Percentiles rank a stretch among this genome's conserved stretches.
Evolutionary conservation across 2,888 invertebrate genomes (phyloP).

Genomic region (Heliconius sara): DNA sequence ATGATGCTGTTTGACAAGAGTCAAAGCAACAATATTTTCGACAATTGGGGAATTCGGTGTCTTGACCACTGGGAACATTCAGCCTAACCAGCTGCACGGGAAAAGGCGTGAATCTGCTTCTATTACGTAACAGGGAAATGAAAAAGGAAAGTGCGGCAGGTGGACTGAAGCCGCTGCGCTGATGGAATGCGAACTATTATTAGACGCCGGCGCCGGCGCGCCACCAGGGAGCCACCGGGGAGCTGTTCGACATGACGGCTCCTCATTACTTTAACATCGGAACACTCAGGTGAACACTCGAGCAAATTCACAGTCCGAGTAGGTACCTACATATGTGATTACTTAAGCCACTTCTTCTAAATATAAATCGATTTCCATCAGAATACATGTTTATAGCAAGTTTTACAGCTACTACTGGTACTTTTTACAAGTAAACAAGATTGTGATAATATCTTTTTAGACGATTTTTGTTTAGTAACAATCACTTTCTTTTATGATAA

Average conservation of each 20-base stretch:
- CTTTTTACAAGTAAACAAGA: neutral
- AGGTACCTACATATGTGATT: conserved; percentile 21
- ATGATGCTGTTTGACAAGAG: no score
- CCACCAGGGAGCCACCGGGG: conserved; percentile 58
- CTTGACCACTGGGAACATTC: no score
- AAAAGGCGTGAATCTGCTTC: neutral
- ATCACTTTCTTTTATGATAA: neutral
- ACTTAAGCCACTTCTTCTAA: neutral
- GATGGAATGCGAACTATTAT: conserved; percentile 78
- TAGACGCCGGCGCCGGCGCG: conserved; percentile 77
- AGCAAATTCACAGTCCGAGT: conserved; percentile 36
- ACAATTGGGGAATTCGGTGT: no score
- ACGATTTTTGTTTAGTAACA: neutral
- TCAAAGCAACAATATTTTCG: no score
- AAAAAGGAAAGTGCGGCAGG: conserved; percentile 80
- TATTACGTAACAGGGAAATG: conserved; percentile 60
- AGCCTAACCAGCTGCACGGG: neutral
- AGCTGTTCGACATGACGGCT: conserved; percentile 50
- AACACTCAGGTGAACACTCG: conserved; percentile 42
- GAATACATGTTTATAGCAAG: neutral
- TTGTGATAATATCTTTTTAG: neutral
- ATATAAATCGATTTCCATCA: neutral
- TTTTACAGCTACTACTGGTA: neutral
- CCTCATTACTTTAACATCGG: conserved; percentile 48
- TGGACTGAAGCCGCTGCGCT: conserved; percentile 60